These are phyloP conservation scores for Anolis sagrei DNA, from an alignment of 2,113 vertebrate species.

Conservation along the genomic window DNA sequence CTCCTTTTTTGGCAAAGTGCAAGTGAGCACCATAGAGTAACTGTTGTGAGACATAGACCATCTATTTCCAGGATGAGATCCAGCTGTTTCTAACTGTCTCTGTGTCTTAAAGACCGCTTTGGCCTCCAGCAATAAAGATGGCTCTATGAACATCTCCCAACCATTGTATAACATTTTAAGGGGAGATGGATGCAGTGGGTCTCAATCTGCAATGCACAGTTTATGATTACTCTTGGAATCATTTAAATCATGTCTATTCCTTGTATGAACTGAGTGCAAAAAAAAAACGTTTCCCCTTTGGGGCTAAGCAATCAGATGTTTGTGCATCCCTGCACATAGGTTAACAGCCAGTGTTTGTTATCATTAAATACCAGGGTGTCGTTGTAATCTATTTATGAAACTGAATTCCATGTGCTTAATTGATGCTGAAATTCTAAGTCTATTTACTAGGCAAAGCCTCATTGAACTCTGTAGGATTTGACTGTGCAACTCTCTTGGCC, in stretches of 20 bases:
- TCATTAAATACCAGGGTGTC: neutral
- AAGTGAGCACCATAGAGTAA: neutral
- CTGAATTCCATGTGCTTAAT: neutral
- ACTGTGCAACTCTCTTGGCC: neutral
- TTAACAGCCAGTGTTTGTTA: neutral
- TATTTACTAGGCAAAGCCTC: neutral
- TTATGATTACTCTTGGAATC: neutral
- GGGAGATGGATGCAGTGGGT: neutral
- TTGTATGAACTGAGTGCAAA: neutral
- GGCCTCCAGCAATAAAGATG: neutral
- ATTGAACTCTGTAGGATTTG: neutral
- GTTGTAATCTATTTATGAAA: neutral
- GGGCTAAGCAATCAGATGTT: neutral
- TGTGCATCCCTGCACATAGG: neutral
- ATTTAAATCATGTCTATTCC: neutral
- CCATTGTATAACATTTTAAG: neutral
- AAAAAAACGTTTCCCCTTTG: neutral
- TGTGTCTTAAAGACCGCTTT: too few relatives aligned
- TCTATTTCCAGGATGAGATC: neutral
- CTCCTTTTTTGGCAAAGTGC: neutral
- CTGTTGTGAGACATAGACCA: neutral
- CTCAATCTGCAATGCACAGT: too few relatives aligned
- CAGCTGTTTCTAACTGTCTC: neutral
- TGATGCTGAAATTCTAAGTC: neutral
- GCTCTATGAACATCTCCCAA: neutral